phyloP scores from a whole-genome alignment of 1,140 invertebrate species.

The Diploscapter pachys region DNA sequence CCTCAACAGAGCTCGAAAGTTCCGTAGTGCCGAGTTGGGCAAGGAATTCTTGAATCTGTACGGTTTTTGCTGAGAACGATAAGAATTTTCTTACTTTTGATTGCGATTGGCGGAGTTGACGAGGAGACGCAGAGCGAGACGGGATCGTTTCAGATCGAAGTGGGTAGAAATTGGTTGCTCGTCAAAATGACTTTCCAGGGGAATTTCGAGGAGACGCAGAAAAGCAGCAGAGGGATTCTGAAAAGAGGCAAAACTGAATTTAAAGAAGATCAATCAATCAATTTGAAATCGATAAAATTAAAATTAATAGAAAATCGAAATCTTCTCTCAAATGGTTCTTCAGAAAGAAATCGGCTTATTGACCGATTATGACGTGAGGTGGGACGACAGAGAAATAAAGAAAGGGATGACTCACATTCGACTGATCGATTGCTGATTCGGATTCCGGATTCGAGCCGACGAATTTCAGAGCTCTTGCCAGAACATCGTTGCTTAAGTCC shows the following conservation, averaged over 20 bases:
- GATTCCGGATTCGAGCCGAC: no score
- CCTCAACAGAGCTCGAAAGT: background rate
- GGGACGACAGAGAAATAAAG: no score
- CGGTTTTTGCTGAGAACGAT: background rate
- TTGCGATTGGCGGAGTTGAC: constrained; percentile 4
- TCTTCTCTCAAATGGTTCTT: no score
- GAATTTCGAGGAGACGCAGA: constrained; percentile 1
- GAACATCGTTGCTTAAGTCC: no score
- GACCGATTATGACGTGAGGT: no score
- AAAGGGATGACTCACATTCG: no score
- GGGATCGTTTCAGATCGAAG: background rate
- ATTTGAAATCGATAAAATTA: no score
- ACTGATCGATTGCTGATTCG: no score
- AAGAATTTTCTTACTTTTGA: background rate
- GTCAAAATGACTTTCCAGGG: background rate
- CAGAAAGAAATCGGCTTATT: no score
- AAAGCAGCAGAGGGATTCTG: background rate
- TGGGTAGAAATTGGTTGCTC: background rate
- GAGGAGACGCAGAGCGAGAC: constrained; percentile 1
- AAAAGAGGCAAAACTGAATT: background rate
- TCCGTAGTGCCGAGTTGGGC: background rate
- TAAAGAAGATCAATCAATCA: no score
- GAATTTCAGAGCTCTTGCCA: no score
- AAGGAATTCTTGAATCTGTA: constrained; percentile 1
- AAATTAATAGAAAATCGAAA: no score